Percentiles rank a stretch among this genome's conserved stretches.
These are phyloP conservation scores for Paradoxurus hermaphroditus DNA, from an alignment of 2,113 vertebrate genomes.

Conservation along the genomic window DNA sequence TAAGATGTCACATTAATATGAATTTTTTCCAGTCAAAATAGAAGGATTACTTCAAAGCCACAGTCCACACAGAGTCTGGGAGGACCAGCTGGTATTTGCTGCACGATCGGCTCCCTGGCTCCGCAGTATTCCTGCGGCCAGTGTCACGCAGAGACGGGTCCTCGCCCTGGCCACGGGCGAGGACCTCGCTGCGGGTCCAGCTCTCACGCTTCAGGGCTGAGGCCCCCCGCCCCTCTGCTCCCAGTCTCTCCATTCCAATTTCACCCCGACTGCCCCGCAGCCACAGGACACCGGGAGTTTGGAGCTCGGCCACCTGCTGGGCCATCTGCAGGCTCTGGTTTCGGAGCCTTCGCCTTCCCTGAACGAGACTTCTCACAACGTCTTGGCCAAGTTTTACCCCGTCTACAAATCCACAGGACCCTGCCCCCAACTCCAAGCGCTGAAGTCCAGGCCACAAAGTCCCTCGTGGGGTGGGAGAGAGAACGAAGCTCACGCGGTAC, in stretches of 20 bases:
- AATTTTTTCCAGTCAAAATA: background rate
- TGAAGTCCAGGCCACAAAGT: background rate
- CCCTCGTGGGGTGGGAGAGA: fast-evolving
- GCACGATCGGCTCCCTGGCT: fast-evolving
- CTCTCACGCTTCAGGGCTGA: background rate
- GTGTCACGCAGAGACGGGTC: fast-evolving
- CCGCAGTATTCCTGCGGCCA: fast-evolving
- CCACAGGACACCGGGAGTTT: fast-evolving
- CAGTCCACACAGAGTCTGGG: background rate
- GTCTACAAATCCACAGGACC: background rate
- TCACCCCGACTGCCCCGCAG: background rate
- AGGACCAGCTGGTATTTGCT: background rate
- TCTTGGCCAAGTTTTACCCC: background rate
- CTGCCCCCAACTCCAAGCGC: background rate
- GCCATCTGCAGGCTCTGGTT: too few relatives aligned
- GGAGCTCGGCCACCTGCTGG: background rate
- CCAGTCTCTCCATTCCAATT: background rate
- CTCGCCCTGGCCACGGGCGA: fast-evolving
- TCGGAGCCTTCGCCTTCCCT: background rate
- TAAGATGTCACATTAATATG: background rate
- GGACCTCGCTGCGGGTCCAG: background rate
- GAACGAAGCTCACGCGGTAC: fast-evolving
- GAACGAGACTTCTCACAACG: background rate
- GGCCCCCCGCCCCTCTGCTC: fast-evolving
- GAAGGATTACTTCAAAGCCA: background rate